phyloP scores from a whole-genome alignment of 2,888 invertebrate genomes.

The Macroteleia sp. region DNA sequence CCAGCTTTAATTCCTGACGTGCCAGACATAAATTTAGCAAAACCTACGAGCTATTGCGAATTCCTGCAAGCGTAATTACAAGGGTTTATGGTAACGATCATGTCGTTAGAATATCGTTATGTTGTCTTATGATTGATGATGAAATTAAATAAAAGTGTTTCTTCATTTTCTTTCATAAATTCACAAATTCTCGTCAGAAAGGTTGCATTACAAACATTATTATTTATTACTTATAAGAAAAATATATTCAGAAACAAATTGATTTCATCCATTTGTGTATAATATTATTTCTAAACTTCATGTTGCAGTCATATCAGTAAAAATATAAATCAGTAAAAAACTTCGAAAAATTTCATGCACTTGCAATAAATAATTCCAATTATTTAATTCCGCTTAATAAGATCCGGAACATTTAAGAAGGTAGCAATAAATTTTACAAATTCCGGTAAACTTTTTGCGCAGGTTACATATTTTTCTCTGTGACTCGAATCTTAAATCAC shows the following conservation, averaged over 20 bases:
- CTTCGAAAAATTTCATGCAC: too few relatives aligned
- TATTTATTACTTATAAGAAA: too few relatives aligned
- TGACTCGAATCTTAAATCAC: constrained; percentile 19
- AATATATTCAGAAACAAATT: too few relatives aligned
- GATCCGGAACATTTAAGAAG: not conserved
- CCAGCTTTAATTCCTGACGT: constrained; percentile 57
- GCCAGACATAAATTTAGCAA: constrained; percentile 57
- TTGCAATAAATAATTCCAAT: too few relatives aligned
- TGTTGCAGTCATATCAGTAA: too few relatives aligned
- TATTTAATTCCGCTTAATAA: constrained; percentile 4
- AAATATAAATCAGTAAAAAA: too few relatives aligned
- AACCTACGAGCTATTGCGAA: constrained; percentile 49
- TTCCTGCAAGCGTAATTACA: constrained; percentile 57
- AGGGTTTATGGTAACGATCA: constrained; percentile 44
- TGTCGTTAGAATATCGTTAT: constrained; percentile 40
- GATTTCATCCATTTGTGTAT: too few relatives aligned
- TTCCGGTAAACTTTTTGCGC: not conserved
- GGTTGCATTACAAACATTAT: too few relatives aligned
- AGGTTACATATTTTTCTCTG: constrained; percentile 17
- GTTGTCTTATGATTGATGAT: constrained; percentile 36
- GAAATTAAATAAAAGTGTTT: constrained; percentile 17
- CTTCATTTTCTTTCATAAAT: not conserved
- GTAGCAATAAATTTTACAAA: not conserved
- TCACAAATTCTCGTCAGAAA: too few relatives aligned
- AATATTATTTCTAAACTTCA: too few relatives aligned